phyloP scores from a whole-genome alignment of 2,888 invertebrate species.

The Platerodrilus igneus region DNA sequence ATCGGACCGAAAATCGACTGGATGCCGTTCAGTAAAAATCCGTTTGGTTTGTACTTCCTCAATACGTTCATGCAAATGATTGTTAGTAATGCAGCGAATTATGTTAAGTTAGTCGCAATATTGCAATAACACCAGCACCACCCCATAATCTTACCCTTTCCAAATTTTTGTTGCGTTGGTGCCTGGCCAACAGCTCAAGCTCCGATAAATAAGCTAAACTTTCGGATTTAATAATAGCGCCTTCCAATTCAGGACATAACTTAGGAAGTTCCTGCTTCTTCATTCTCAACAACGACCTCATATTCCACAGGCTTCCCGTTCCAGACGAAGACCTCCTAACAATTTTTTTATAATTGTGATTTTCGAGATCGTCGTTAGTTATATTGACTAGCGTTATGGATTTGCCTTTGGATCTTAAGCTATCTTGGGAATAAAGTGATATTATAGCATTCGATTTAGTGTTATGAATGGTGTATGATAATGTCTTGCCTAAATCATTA shows the following conservation, averaged over 20 bases:
- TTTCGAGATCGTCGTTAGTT: conserved; percentile 13
- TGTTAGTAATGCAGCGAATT: too few species aligned
- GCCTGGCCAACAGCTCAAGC: conserved; percentile 50
- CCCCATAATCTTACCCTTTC: conserved; percentile 49
- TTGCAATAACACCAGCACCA: conserved; percentile 31
- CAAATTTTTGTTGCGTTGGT: conserved; percentile 49
- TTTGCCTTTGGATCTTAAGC: conserved; percentile 39
- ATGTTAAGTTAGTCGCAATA: too few species aligned
- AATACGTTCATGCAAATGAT: too few species aligned
- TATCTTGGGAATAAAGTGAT: conserved; percentile 40
- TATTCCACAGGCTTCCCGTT: conserved; percentile 36
- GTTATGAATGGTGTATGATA: conserved; percentile 47
- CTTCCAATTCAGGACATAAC: conserved; percentile 49
- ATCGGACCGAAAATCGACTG: too few species aligned
- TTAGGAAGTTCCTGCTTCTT: conserved; percentile 43
- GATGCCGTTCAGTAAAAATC: too few species aligned
- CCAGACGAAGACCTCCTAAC: conserved; percentile 22
- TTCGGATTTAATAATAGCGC: conserved; percentile 51
- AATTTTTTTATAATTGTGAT: conserved; percentile 17
- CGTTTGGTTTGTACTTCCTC: too few species aligned
- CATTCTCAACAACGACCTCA: conserved; percentile 43
- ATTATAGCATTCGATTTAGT: conserved; percentile 48
- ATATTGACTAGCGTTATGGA: conserved; percentile 48
- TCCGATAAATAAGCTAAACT: conserved; percentile 51
- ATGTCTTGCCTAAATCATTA: conserved; percentile 38